These are phyloP conservation scores for Oreocharis arfaki DNA, from an alignment of 2,113 vertebrate genomes.

Conservation along the genomic window DNA sequence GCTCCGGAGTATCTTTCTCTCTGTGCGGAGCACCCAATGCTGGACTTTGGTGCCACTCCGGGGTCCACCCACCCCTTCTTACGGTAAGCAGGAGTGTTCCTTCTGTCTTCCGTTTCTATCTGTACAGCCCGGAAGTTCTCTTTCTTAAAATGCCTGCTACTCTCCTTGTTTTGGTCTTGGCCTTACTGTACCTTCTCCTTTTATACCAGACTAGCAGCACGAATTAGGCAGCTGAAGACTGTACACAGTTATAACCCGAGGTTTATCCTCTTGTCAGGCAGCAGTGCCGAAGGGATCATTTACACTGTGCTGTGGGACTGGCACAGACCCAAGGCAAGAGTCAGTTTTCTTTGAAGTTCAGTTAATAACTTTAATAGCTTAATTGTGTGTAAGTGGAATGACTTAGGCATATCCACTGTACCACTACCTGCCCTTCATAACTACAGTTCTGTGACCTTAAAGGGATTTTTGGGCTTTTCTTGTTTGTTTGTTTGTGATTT, in stretches of 20 bases:
- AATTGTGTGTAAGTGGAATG: neutral
- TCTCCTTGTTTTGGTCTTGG: neutral
- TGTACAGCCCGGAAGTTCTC: neutral
- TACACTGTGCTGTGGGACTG: fast-evolving
- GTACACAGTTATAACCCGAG: fast-evolving
- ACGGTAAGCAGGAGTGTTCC: neutral
- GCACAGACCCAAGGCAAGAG: neutral
- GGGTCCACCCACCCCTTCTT: neutral
- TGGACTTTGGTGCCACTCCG: neutral
- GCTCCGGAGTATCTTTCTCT: no score
- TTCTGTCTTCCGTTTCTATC: neutral
- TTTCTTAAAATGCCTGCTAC: neutral
- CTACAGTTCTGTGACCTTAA: neutral
- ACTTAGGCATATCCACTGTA: neutral
- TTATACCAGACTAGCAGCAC: neutral
- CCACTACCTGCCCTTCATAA: neutral
- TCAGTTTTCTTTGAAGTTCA: neutral
- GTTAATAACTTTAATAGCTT: conserved; percentile 7
- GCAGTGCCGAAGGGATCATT: neutral
- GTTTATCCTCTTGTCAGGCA: neutral
- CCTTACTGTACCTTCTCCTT: neutral
- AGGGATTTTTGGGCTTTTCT: neutral
- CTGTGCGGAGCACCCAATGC: fast-evolving
- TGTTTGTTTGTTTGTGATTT: neutral
- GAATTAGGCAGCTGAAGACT: neutral